Base-by-base conservation (phyloP, 2,888 invertebrate species). In the Hirtodrosophila histrioides region DNA sequence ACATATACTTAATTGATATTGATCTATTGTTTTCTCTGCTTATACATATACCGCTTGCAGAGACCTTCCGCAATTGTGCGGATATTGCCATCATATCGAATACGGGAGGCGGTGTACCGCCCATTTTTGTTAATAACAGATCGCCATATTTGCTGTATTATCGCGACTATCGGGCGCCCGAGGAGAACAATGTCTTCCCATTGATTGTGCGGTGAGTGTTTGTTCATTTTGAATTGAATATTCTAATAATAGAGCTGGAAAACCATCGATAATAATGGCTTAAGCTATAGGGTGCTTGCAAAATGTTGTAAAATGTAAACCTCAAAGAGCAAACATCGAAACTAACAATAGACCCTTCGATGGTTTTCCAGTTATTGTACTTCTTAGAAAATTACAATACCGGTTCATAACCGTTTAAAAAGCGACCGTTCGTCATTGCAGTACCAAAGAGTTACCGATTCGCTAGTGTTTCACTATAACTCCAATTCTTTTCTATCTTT, bases 31-130 rank as follows among this genome's bases (percentile, higher is more conserved):
- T 17, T 17, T 2, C 17, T 2, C 17, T 17, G 17, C 17, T 17
- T 17, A 17, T 17, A 17, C 17, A 17, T 17, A 17, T 17, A 17
- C 2, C 17, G 17, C 17, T 17, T 17, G 17, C 57, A 92, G 97
- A 98, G 92, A 97, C 97, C 0, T 98, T 98, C 92, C 93, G 96
- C 65, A 97, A 97, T 90, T 98, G 98, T 89, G 97, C 97, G 0
- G 97, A 98, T 90, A 94, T 98, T 60, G 94, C 94, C 56, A 95
- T 98, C 74, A 92, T 95, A 6, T 96, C 96, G 31, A 96, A 95
- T 90, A 95, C 96, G 3, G 95, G 95, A 3, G 95, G 95, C 54
- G 93, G 95, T 3, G 93, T 95, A 0, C 94, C 94, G 12, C 96
- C 96, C 9, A 92, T 94, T 71, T 95, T 96, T 89, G 93, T 94